Base-by-base conservation (phyloP, 2,888 invertebrate species). In the Troilus luridus region DNA sequence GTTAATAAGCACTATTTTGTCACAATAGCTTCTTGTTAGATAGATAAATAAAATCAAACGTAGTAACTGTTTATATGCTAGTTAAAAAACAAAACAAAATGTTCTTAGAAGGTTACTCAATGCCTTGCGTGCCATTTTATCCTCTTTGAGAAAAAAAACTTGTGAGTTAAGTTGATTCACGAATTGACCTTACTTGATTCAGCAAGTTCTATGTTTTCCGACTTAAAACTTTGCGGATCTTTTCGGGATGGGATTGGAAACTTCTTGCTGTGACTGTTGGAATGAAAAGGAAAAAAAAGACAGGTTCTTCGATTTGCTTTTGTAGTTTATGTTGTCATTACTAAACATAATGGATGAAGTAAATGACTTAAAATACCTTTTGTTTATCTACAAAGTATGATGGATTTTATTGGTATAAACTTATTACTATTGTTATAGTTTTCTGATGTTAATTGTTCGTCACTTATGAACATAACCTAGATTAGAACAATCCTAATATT, bases 141-240 rank as follows among this genome's bases (percentile, higher is more conserved):
- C 41, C 72, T 41, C 17, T 14, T 19, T 17, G 17, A 8, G 72
- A 41, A 8, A 77, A 77, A 77, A 77, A 77, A 77, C 72, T 77
- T 77, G 7, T 14, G 0, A 8, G 27, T 41, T 77, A 77, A 77
- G 27, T 77, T 77, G 27, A 77, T 77, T 77, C 8, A 8, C 41
- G 72, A 19, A 77, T 41, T 77, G 72, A 77, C 72, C 72, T 77
- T 27, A 77, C 72, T 77, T 77, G 72, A 77, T 77, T 77, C 41
- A 77, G 72, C 5, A 77, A 77, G 17, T 77, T 77, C 41, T 77
- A 41, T 77, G 72, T 27, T 77, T 77, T 77, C 72, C 7, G 41
- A 19, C 72, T 77, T 77, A 77, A 72, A 77, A 77, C 72, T 77
- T 77, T 27, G 6, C n/a, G 72, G 72, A 77, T 77, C 72, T 77